phyloP scores from a whole-genome alignment of 2,113 vertebrate genomes.

The Oreochromis aureus region DNA sequence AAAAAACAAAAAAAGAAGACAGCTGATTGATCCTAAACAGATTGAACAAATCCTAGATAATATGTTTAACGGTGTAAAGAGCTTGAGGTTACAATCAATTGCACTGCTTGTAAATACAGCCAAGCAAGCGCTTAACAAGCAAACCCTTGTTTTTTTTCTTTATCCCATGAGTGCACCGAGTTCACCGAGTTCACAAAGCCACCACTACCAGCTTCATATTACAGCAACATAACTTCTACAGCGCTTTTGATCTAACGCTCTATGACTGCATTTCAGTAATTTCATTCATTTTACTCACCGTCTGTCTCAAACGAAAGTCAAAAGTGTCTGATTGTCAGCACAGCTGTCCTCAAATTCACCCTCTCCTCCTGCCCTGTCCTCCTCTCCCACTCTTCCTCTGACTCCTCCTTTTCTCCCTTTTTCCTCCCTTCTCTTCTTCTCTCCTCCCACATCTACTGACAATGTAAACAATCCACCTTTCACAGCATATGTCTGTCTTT shows the following conservation, averaged over 20 bases:
- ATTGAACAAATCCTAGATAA: not conserved
- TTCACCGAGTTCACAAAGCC: slow-evolving; percentile 55
- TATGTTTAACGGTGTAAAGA: slow-evolving; percentile 4
- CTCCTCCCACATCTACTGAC: slow-evolving; percentile 51
- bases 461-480: slow-evolving; percentile 59
- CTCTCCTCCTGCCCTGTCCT: slow-evolving; percentile 45
- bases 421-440: slow-evolving; percentile 22
- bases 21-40: not conserved
- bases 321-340: slow-evolving; percentile 29
- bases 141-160: not conserved
- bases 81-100: slow-evolving; percentile 10
- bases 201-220: slow-evolving; percentile 15
- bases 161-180: slow-evolving; percentile 23
- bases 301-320: slow-evolving; percentile 8
- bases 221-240: slow-evolving; percentile 13
- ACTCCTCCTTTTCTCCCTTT: slow-evolving; percentile 47
- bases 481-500: slow-evolving; percentile 18
- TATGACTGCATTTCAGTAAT: not conserved
- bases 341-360: slow-evolving; percentile 60
- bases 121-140: slow-evolving; percentile 11
- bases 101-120: not conserved
- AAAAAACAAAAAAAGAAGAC: not conserved
- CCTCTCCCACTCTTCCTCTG: slow-evolving; percentile 32
- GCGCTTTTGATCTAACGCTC: not conserved
- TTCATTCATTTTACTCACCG: slow-evolving; percentile 45